Conservation (phyloP, 2,888 invertebrate species). For the Drosophila vallismaia region DNA sequence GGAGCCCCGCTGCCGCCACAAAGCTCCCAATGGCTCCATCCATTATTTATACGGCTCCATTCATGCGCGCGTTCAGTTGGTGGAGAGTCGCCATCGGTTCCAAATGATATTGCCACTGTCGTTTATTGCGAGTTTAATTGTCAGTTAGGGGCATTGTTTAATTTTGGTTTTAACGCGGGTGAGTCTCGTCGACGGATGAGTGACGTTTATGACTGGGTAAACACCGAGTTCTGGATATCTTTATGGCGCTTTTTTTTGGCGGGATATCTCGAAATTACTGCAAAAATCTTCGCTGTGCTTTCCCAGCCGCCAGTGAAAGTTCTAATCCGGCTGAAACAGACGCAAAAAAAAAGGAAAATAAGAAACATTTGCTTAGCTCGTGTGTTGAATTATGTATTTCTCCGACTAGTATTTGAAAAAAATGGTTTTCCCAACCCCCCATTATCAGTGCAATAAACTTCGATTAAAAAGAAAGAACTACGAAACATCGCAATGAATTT, state of each 20-base stretch:
- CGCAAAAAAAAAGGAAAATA: slow-evolving; percentile 5
- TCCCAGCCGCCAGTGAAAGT: slow-evolving; percentile 64
- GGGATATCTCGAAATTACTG: slow-evolving; percentile 1
- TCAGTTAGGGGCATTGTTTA: slow-evolving; percentile 44
- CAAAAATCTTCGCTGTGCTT: slow-evolving; percentile 37
- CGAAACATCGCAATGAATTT: too few species aligned
- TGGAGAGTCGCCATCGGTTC: slow-evolving; percentile 55
- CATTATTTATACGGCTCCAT: slow-evolving; percentile 39
- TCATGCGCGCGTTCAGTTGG: slow-evolving; percentile 54
- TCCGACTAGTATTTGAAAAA: slow-evolving; percentile 43
- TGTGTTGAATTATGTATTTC: slow-evolving; percentile 48
- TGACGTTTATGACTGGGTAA: slow-evolving; percentile 33
- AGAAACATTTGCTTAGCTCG: slow-evolving; percentile 31
- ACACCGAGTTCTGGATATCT: slow-evolving; percentile 17
- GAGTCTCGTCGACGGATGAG: slow-evolving; percentile 25
- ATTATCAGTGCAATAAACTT: background rate
- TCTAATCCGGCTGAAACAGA: slow-evolving; percentile 68
- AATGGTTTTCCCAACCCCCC: background rate
- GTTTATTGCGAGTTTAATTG: slow-evolving; percentile 47
- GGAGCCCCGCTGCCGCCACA: background rate
- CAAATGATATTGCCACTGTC: slow-evolving; percentile 2
- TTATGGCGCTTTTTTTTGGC: slow-evolving; percentile 7
- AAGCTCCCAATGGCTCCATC: background rate
- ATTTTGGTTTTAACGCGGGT: slow-evolving; percentile 33
- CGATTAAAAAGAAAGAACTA: background rate